Conservation (phyloP, 2,797 vertebrate species). For the Eulemur albifrons region DNA sequence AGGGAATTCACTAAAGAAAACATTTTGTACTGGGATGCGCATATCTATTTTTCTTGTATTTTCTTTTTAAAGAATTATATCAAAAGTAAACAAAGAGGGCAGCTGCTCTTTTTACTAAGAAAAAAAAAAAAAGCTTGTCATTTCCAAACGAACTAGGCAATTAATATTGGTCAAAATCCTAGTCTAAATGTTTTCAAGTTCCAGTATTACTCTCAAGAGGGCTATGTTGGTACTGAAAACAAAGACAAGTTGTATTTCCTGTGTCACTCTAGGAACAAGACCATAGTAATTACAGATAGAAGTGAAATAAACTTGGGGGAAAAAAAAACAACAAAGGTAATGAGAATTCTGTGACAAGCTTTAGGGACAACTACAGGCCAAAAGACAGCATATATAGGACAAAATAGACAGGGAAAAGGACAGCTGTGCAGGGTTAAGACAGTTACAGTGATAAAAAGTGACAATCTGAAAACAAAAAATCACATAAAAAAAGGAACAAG, state of each 20-base stretch:
- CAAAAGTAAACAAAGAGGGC: slow-evolving; percentile 19
- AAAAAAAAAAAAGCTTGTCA: background rate
- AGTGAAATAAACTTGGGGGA: slow-evolving; percentile 1
- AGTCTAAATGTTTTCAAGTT: slow-evolving; percentile 25
- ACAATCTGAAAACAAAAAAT: slow-evolving; percentile 39
- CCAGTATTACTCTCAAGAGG: background rate
- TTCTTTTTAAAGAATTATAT: background rate
- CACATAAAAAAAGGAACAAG: background rate
- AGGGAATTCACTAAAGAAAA: background rate
- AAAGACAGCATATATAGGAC: background rate
- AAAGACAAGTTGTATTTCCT: slow-evolving; percentile 36
- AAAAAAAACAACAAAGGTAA: background rate
- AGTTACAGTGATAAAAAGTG: background rate
- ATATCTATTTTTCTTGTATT: background rate
- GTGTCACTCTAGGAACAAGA: slow-evolving; percentile 17
- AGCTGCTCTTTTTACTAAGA: background rate
- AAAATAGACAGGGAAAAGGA: slow-evolving; percentile 4
- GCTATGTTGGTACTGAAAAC: background rate
- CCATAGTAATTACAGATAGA: slow-evolving; percentile 28
- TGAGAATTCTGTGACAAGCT: slow-evolving; percentile 2
- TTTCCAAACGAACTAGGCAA: slow-evolving; percentile 9
- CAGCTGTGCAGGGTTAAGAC: background rate
- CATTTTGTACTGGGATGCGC: background rate
- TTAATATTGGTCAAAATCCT: slow-evolving; percentile 10
- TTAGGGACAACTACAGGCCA: background rate